phyloP scores from a whole-genome alignment of 2,888 invertebrate genomes.

The Heteropelma amictum region DNA sequence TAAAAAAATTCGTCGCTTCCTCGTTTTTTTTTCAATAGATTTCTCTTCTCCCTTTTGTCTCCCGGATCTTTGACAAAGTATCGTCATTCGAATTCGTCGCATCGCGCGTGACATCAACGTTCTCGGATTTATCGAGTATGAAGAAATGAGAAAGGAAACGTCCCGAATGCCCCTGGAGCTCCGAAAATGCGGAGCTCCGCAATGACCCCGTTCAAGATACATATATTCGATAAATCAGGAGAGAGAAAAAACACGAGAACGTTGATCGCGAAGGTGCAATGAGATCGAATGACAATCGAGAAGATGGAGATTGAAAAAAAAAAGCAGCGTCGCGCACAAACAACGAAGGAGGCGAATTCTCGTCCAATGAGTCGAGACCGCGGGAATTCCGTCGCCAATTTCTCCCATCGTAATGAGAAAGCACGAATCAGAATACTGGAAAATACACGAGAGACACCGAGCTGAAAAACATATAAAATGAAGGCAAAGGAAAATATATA shows the following conservation, averaged over 20 bases:
- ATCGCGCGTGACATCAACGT: background rate
- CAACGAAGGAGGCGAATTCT: conserved; percentile 7
- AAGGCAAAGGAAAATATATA: conserved; percentile 4
- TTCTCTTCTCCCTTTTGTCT: conserved; percentile 6
- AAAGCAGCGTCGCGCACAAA: background rate
- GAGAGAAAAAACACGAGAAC: conserved; percentile 27
- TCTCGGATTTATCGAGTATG: conserved; percentile 38
- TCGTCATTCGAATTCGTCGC: conserved; percentile 10
- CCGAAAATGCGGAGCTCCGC: conserved; percentile 51
- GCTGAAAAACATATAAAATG: background rate
- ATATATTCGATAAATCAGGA: conserved; percentile 42
- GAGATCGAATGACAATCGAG: conserved; percentile 12
- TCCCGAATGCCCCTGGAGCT: conserved; percentile 49
- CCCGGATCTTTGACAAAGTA: conserved; percentile 12
- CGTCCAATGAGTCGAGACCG: background rate
- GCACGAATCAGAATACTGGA: conserved; percentile 49
- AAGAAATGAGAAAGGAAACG: conserved; percentile 3
- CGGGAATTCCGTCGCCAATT: conserved; percentile 5
- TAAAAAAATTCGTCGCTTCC: conserved; percentile 30
- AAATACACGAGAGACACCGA: conserved; percentile 28
- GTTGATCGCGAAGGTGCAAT: conserved; percentile 9
- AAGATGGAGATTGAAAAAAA: background rate
- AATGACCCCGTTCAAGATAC: conserved; percentile 23
- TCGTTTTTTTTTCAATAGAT: conserved; percentile 1
- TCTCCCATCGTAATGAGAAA: conserved; percentile 16